Evolutionary conservation across 1,140 invertebrate species (phyloP), one percentile per base, ranked within the genome.

Genomic region (Halictus rubicundus): DNA sequence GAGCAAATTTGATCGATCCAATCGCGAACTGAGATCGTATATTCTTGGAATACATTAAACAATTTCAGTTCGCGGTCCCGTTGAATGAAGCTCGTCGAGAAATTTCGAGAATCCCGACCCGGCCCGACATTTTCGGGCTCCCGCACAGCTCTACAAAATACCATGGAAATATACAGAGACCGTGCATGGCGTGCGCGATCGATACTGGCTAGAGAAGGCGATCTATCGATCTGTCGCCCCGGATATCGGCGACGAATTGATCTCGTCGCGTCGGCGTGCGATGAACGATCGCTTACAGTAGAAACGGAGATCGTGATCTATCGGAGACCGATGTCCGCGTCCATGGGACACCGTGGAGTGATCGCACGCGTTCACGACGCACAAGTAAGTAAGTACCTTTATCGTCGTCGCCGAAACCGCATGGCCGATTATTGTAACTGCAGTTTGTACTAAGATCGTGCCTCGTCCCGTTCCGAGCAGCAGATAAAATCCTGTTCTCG

Each of bases 381-480:
- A 71, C 49, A 16, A 61, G 54, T 46, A 16, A 61, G 54, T 46
- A 39, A 16, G 49, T 76, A 16, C n/a, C 4, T 14, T 57, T 2
- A 23, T 9, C 19, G 10, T 23, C 39, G 5, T 73, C 49, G 9
- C 32, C 42, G 72, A 49, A 37, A 77, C 27, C 39, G 39, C 52
- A 37, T 19, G 66, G 14, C 23, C 32, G 21, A 61, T 77, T 77
- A 49, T 69, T 77, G 39, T 69, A 64, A 71, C 46, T 64, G 68
- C 76, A 71, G 14, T 72, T 78, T 78, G 76, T 78, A 78, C 68
- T 78, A 72, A 39, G 32, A 72, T 71, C 32, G 25, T 64, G 68
- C 42, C n/a, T 69, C 42, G 66, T 19, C 37, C 52, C 61, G 61
- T 42, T 32, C 19, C 42, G 14, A 57, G 23, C 9, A 23, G 27